These are phyloP conservation scores for Hiodon tergisus DNA, from an alignment of 2,113 vertebrate genomes.

Conservation along the genomic window DNA sequence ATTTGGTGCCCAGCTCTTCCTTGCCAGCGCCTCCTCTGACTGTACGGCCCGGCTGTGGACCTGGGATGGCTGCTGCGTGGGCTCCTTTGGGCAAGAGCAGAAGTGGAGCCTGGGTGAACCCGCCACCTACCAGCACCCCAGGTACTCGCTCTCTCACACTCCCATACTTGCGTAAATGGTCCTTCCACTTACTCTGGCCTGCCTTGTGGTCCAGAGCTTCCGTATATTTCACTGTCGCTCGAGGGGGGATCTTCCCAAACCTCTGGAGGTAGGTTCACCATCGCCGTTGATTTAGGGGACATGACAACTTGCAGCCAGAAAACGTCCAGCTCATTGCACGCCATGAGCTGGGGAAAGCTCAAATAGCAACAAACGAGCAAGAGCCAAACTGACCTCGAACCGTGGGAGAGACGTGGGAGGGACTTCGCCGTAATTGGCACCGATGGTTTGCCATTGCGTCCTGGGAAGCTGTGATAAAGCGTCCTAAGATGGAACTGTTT, in stretches of 20 bases:
- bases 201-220: not conserved
- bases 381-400: constrained; percentile 12
- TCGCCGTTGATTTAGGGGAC: not conserved
- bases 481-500: not conserved
- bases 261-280: too few species aligned
- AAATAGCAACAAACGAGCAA: not conserved
- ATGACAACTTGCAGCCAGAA: not conserved
- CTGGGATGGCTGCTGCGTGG: constrained; percentile 34
- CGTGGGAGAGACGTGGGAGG: not conserved
- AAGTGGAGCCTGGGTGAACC: constrained; percentile 44
- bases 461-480: constrained; percentile 21
- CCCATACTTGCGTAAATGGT: constrained; percentile 19
- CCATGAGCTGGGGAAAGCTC: not conserved
- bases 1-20: constrained; percentile 29
- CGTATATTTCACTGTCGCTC: too few species aligned
- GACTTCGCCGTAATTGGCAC: not conserved
- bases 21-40: constrained; percentile 42
- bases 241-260: too few species aligned
- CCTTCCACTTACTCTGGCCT: constrained; percentile 34
- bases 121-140: constrained; percentile 35
- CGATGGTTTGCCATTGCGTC: not conserved
- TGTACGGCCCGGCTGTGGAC: constrained; percentile 49
- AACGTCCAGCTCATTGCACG: not conserved
- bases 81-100: constrained; percentile 44
- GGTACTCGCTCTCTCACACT: constrained; percentile 20